A percentile compares a stretch with the other conserved stretches of the same genome.
Conservation (phyloP, 1,140 invertebrate genomes). For the Drosophila simulans region DNA sequence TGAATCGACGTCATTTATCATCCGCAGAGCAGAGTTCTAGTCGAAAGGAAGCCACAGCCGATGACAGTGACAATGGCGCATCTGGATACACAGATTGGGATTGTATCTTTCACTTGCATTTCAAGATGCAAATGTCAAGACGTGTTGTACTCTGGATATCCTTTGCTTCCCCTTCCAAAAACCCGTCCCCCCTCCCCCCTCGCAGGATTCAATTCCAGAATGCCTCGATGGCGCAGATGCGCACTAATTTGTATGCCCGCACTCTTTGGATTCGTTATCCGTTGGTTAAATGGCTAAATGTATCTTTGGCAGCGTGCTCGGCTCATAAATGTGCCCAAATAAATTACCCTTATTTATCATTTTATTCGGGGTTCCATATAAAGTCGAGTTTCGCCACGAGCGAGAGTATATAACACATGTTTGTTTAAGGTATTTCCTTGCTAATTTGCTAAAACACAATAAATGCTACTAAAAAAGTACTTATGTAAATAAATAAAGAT, state of each 20-base stretch:
- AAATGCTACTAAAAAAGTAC: not conserved
- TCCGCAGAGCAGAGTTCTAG: slow-evolving; percentile 54
- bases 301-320: slow-evolving; percentile 10
- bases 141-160: slow-evolving; percentile 37
- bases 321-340: slow-evolving; percentile 17
- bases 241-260: slow-evolving; percentile 35
- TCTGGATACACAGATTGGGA: slow-evolving; percentile 80
- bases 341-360: slow-evolving; percentile 24
- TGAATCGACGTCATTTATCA: slow-evolving; percentile 79
- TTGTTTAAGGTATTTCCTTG: not conserved
- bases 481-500: too few species aligned
- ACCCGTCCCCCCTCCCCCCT: not conserved
- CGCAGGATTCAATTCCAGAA: slow-evolving; percentile 4
- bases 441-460: not conserved
- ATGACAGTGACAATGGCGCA: slow-evolving; percentile 62
- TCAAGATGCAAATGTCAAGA: slow-evolving; percentile 80
- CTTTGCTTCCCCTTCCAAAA: not conserved
- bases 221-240: slow-evolving; percentile 26
- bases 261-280: slow-evolving; percentile 13
- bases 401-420: not conserved
- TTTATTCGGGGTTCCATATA: not conserved
- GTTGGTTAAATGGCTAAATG: not conserved
- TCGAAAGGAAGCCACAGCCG: slow-evolving; percentile 37
- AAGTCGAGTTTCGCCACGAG: not conserved
- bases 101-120: slow-evolving; percentile 83